These are phyloP conservation scores for Aphelocoma californica DNA, from an alignment of 2,797 vertebrate species.

Conservation along the genomic window DNA sequence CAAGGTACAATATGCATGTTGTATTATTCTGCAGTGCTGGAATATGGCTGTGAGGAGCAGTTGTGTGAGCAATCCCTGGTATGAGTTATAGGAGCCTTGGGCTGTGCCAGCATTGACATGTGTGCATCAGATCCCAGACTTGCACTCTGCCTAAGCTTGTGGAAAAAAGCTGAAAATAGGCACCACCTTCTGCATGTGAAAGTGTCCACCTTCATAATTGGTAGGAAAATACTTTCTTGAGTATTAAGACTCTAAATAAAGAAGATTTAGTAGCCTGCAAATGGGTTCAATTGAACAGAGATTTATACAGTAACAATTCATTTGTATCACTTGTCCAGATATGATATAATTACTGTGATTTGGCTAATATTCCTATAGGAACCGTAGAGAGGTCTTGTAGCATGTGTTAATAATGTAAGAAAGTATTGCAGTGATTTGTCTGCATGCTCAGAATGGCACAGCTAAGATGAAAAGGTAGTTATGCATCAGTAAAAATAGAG, in stretches of 20 bases:
- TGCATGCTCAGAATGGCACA: neutral
- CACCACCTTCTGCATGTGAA: neutral
- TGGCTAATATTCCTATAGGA: neutral
- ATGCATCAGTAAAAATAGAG: neutral
- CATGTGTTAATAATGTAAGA: neutral
- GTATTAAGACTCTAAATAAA: neutral
- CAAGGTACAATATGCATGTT: constrained; percentile 78
- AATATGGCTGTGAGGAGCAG: neutral
- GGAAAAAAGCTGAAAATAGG: neutral
- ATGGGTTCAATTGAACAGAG: neutral
- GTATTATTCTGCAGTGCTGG: neutral
- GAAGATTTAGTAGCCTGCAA: neutral
- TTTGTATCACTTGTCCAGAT: neutral
- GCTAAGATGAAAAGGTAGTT: neutral
- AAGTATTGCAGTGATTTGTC: neutral
- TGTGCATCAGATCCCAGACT: neutral
- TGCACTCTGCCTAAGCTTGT: neutral
- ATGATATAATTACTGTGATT: neutral
- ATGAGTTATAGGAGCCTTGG: neutral
- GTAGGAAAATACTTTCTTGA: neutral
- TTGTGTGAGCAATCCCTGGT: neutral
- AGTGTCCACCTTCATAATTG: neutral
- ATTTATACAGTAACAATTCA: neutral
- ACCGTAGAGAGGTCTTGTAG: neutral
- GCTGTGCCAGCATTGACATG: fast-evolving